These are phyloP conservation scores for Euleptes europaea DNA, from an alignment of 2,113 vertebrate genomes.

Conservation along the genomic window DNA sequence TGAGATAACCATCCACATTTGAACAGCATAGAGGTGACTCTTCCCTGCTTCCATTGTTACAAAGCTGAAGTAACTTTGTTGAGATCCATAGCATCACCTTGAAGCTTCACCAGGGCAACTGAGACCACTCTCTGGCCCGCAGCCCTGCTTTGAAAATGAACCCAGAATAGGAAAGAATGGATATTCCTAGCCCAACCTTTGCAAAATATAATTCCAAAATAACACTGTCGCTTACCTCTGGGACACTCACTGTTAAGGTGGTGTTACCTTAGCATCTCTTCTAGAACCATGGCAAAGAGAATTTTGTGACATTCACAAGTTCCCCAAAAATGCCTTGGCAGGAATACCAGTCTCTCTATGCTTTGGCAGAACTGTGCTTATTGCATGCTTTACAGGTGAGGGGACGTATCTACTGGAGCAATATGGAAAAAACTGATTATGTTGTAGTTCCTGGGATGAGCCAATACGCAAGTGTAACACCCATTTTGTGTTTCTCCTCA, in stretches of 20 bases:
- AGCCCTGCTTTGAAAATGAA: background rate
- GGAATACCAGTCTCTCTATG: background rate
- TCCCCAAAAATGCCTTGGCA: background rate
- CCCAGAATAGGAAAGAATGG: no score
- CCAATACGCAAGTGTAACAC: no score
- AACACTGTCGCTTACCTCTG: background rate
- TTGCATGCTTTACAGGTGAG: background rate
- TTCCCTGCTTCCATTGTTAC: background rate
- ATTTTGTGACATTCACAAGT: background rate
- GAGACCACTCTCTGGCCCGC: background rate
- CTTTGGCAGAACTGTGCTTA: background rate
- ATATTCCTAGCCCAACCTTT: background rate
- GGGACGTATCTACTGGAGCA: no score
- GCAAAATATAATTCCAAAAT: background rate
- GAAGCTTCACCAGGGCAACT: background rate
- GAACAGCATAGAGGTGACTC: background rate
- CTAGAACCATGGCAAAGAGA: no score
- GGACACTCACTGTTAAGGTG: background rate
- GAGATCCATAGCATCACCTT: background rate
- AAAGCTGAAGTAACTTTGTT: background rate
- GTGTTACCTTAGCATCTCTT: background rate
- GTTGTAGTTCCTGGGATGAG: no score
- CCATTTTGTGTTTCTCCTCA: no score
- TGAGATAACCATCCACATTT: background rate
- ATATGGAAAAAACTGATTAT: no score